phyloP scores from a whole-genome alignment of 2,888 invertebrate species.

The Parnassius apollo region DNA sequence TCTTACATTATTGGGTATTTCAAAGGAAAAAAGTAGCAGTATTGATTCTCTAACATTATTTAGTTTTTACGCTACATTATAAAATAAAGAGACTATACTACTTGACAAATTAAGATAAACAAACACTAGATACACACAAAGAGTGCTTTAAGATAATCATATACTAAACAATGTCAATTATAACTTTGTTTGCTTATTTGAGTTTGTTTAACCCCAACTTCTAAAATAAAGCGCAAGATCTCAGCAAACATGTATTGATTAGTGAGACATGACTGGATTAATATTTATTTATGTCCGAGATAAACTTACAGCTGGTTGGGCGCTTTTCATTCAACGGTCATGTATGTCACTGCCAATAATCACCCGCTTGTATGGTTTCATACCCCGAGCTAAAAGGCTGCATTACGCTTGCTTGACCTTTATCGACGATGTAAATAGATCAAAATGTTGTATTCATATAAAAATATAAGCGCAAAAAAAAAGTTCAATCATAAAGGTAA shows the following conservation, averaged over 20 bases:
- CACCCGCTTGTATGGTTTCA: slow-evolving; percentile 57
- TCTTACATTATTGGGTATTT: not conserved
- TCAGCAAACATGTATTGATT: slow-evolving; percentile 31
- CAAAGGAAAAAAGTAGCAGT: not conserved
- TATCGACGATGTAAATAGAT: slow-evolving; percentile 23
- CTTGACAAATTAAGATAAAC: too few relatives aligned
- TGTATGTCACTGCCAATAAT: slow-evolving; percentile 71
- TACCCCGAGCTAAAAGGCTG: slow-evolving; percentile 48
- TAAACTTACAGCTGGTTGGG: slow-evolving; percentile 40
- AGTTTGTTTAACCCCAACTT: slow-evolving; percentile 41
- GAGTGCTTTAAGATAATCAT: slow-evolving; percentile 4
- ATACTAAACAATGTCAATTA: slow-evolving; percentile 12
- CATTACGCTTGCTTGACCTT: slow-evolving; percentile 47
- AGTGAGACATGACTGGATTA: slow-evolving; percentile 44
- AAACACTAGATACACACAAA: too few relatives aligned
- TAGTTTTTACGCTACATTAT: too few relatives aligned
- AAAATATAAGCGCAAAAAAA: slow-evolving; percentile 22
- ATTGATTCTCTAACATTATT: too few relatives aligned
- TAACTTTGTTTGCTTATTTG: slow-evolving; percentile 5
- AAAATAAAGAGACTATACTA: too few relatives aligned
- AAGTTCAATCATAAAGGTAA: not conserved
- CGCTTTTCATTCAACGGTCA: slow-evolving; percentile 58
- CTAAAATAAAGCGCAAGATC: slow-evolving; percentile 34
- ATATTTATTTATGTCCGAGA: slow-evolving; percentile 58
- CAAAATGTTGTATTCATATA: slow-evolving; percentile 10